Base-by-base conservation (phyloP, 2,888 invertebrate species). In the Seladonia tumulorum region DNA sequence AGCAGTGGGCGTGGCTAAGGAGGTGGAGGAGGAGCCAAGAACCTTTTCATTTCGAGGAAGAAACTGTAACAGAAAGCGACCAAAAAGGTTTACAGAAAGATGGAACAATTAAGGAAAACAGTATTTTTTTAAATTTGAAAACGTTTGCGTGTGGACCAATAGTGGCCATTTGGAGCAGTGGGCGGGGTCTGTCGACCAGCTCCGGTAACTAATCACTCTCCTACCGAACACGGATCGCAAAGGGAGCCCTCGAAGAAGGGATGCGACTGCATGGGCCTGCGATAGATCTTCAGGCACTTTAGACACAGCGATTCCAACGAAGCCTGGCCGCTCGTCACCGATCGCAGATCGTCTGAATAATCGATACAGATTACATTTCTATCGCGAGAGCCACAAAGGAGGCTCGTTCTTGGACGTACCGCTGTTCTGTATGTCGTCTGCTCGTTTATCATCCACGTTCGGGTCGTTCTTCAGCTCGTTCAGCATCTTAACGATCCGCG, bases 171-270 rank as follows among this genome's bases (percentile, higher is more conserved):
- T 25, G n/a, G 14, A 60, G 16, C 14, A 60, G 0, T 63, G 63
- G 63, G 63, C 16, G 63, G 16, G 25, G 63, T 7, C 29, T 7
- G 63, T 53, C 22, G 8, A 10, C 53, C 16, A 16, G 7, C 29
- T 63, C 29, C 63, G 29, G 5, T 49, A 16, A 49, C 22, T 73
- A n/a, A 47, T 25, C 12, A 35, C 35, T 75, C 42, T 18, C 90
- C 45, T 92, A 95, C 95, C 92, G 92, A 91, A 77, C 95, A 95
- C 71, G 91, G 85, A n/a, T 83, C 85, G 87, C 95, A 95, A n/a
- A 95, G 84, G 8, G 89, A 89, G 49, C 93, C 95, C 14, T 90
- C 80, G 86, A 95, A 95, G 72, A 94, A 93, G 8, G 95, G 95
- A 91, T 95, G 95, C 4, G 93, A 91, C 29, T 91, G 87, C 12